Evolutionary conservation across 2,797 vertebrate species (phyloP), one percentile per base, ranked within the genome.

Genomic region (Morelia viridis): DNA sequence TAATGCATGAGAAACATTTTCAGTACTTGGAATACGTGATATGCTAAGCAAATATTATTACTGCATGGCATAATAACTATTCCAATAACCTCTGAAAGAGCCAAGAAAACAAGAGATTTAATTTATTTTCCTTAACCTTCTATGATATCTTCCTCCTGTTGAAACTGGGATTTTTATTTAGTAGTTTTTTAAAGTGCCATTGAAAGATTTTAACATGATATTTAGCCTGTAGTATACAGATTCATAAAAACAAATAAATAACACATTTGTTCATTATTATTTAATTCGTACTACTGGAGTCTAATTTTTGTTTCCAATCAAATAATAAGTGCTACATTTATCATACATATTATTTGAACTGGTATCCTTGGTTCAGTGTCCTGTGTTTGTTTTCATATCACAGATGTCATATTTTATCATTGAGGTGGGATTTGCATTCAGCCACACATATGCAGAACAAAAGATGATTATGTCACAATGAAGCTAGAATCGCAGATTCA

Each of bases 391-490:
- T 61, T 89, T 64, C 6, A 58, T 57, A 1, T 31, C 61, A 71
- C 85, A 83, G 19, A 76, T 80, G 28, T 80, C 0, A 5, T 61
- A 62, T 61, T n/a, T 91, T 61, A 35, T 9, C n/a, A 83, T 12
- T 22, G n/a, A 46, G 57, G 8, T 35, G 92, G 64, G 68, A 4
- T 1, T 92, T 87, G 85, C 60, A 11, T 11, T 65, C 1, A 12
- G 4, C 6, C 80, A 5, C 19, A 91, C 88, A 56, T 50, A 57
- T 85, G 13, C 19, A 84, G 6, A 56, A 58, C 65, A 93, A 65
- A 90, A 91, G 95, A 84, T 12, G 92, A 17, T 90, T 93, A 88
- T 61, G 87, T 1, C 1, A 53, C 89, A 13, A 31, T 80, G 91
- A 94, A 76, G 3, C 10, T 1, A 56, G 61, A 91, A 62, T 24